phyloP scores from a whole-genome alignment of 2,797 vertebrate genomes.

The Rhynchotus rufescens region DNA sequence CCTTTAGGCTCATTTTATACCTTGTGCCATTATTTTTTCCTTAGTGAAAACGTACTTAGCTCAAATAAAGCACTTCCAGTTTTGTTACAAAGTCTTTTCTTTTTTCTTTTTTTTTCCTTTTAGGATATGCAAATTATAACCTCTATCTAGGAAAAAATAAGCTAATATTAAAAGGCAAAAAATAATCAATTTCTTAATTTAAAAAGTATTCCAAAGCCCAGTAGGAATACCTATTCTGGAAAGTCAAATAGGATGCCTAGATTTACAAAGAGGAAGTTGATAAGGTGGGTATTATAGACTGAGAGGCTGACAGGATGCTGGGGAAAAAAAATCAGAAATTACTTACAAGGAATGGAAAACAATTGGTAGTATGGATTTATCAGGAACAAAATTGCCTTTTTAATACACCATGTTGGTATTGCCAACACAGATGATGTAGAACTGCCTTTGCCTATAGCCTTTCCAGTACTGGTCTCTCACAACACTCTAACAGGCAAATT shows the following conservation, averaged over 20 bases:
- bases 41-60: background rate
- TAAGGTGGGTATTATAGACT: background rate
- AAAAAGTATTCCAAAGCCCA: background rate
- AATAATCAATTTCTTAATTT: background rate
- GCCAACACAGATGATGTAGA: background rate
- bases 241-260: background rate
- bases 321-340: background rate
- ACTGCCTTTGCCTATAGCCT: background rate
- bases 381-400: background rate
- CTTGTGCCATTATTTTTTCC: background rate
- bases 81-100: background rate
- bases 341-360: background rate
- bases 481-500: background rate
- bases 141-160: background rate
- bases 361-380: background rate
- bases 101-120: background rate
- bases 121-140: background rate
- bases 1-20: background rate
- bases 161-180: background rate
- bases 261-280: background rate
- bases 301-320: too few relatives aligned
- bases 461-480: background rate
- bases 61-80: background rate
- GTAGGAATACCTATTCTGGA: background rate
- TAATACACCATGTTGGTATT: background rate